Evolutionary conservation across 64 coral and sea anemone species (phyloP), one percentile per base, ranked within the genome.

Genomic region (Astreopora myriophthalma): DNA sequence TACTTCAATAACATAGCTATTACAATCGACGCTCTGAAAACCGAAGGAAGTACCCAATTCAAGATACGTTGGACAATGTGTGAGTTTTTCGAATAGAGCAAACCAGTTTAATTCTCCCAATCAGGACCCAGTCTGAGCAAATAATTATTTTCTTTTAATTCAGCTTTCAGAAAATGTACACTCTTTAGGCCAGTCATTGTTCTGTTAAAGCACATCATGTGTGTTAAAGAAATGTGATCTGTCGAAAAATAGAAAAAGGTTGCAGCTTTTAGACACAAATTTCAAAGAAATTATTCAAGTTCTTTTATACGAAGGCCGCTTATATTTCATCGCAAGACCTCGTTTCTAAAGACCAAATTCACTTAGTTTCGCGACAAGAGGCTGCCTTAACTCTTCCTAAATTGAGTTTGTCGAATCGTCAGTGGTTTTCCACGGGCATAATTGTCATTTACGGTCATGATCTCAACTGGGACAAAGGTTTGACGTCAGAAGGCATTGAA

Each of bases 121-220:
- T 64, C 22, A 22, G 11, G 8, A 19, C 0, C 20, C 13, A 64
- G 57, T 34, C 26, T 22, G 38, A 83, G 76, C 76, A 80, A 80
- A 29, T 58, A 80, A 80, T 80, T 80, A 80, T 12, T 12, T 58
- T 17, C 11, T 60, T 80, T 80, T 58, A 80, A 80, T 80, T 80
- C 17, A 34, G 28, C 49, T 29, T 62, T 60, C 27, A 80, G 76
- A 33, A 13, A 58, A 60, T 80, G 76, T 80, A 80, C 30, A 80
- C 48, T 57, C 14, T 80, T 80, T 60, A 29, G 29, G 32, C 1
- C 7, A 34, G 27, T 22, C 51, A 64, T 83, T 83, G 57, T 83
- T 64, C 22, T 6, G 1, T 38, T 83, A 57, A 64, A n/a, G n/a
- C n/a, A n/a, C n/a, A n/a, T n/a, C n/a, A n/a, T n/a, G 31, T 34